Evolutionary conservation across 2,797 vertebrate species (phyloP), one percentile per base, ranked within the genome.

Genomic region (Scolopax rusticola): DNA sequence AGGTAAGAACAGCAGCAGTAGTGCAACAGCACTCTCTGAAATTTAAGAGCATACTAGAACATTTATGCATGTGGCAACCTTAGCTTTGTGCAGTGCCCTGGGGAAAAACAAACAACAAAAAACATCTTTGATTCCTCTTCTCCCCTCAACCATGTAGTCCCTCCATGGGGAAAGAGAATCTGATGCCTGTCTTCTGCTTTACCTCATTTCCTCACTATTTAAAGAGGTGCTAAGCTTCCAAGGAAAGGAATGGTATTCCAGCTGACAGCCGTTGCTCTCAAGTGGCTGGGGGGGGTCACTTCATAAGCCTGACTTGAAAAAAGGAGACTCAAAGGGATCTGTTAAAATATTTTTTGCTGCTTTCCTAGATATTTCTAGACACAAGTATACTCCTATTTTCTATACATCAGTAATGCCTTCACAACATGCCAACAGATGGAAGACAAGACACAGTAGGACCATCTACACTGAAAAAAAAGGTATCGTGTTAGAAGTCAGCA

Each of bases 271-370:
- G 14, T 41, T 15, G 41, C 21, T 76, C 24, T 30, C 12, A 38
- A 19, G 20, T 2, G 17, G 10, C 45, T 45, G 8, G 7, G 18
- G 9, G 33, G 30, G 19, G 10, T 18, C 19, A 15, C 21, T 70
- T 54, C 40, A 16, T 18, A 75, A 75, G 11, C 23, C 33, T 36
- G 8, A 11, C 24, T 28, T n/a, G 17, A 25, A 51, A 77, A 71
- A 41, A 30, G 20, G 1, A 40, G 5, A 36, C 20, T 56, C 1
- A 0, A 78, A 68, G 3, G 11, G 2, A 14, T 71, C 15, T 78
- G 3, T 41, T 9, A 28, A 73, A 64, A 15, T 53, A 63, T 4
- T 47, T 40, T 41, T 38, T 0, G 2, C 5, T 38, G 9, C 21
- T 53, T 60, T 86, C 30, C n/a, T 10, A 40, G 3, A 23, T 12